phyloP scores from a whole-genome alignment of 2,113 vertebrate species.

The Crocuta crocuta region DNA sequence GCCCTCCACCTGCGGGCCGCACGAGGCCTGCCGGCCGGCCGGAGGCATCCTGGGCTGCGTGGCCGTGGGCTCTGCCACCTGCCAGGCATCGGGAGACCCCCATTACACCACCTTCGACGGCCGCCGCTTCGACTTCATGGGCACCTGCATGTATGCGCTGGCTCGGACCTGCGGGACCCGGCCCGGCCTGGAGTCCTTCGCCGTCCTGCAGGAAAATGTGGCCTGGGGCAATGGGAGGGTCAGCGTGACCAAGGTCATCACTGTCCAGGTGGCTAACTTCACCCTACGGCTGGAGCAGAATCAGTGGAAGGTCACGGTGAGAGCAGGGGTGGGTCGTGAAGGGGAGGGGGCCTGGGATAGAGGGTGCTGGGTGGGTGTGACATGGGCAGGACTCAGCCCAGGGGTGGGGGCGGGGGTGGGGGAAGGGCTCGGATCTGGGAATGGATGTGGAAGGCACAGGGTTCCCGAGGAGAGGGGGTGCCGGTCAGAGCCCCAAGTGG shows the following conservation, averaged over 20 bases:
- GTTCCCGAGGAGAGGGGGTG: conserved; percentile 49
- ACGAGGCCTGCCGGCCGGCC: conserved; percentile 58
- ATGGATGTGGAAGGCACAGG: conserved; percentile 81
- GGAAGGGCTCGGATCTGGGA: conserved; percentile 77
- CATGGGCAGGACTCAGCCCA: fast-evolving
- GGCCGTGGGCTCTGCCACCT: conserved; percentile 67
- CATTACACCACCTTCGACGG: conserved; percentile 84
- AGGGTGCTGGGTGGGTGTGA: background rate
- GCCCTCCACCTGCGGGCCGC: conserved; percentile 16
- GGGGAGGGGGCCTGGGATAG: too few relatives aligned
- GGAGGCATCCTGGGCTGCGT: conserved; percentile 72
- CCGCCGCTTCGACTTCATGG: conserved; percentile 79
- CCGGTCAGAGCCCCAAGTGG: conserved; percentile 55
- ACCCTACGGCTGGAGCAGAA: conserved; percentile 76
- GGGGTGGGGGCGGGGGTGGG: conserved; percentile 53
- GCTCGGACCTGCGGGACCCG: background rate
- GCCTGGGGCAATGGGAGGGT: conserved; percentile 36
- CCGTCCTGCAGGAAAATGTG: conserved; percentile 76
- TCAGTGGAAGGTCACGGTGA: conserved; percentile 72
- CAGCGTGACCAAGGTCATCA: conserved; percentile 46
- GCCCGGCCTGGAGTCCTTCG: background rate
- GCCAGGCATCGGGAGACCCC: conserved; percentile 73
- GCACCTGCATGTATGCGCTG: conserved; percentile 85
- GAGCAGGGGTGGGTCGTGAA: fast-evolving
- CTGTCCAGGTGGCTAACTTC: conserved; percentile 70